phyloP scores from a whole-genome alignment of 2,113 vertebrate species.

The Coptodon bakossiorum region DNA sequence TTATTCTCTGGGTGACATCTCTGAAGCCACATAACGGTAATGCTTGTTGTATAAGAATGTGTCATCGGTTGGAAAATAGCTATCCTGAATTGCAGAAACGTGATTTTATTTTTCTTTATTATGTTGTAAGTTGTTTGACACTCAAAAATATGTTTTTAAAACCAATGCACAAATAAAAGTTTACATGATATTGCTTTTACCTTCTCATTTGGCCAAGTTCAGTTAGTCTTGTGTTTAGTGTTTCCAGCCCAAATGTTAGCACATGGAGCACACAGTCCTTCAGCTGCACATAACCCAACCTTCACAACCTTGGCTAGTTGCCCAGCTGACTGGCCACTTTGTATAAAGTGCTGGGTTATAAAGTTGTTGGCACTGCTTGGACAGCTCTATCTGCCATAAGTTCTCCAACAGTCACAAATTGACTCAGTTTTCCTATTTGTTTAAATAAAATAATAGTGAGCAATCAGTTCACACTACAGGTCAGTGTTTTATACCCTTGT shows the following conservation, averaged over 20 bases:
- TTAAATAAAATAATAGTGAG: background rate
- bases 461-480: background rate
- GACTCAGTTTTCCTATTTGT: background rate
- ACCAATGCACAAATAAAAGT: background rate
- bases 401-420: background rate
- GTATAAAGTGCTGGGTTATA: background rate
- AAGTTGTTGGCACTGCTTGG: background rate
- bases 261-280: background rate
- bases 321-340: background rate
- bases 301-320: background rate
- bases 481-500: background rate
- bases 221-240: fast-evolving
- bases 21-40: background rate
- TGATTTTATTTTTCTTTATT: background rate
- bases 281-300: background rate
- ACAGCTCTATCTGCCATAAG: background rate
- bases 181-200: background rate
- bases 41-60: background rate
- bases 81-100: background rate
- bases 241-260: background rate
- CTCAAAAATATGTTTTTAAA: background rate
- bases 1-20: background rate
- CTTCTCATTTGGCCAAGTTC: background rate
- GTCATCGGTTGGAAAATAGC: background rate
- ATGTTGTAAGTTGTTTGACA: background rate